phyloP scores from a whole-genome alignment of 1,140 invertebrate genomes.

The Sarcophaga peregrina region DNA sequence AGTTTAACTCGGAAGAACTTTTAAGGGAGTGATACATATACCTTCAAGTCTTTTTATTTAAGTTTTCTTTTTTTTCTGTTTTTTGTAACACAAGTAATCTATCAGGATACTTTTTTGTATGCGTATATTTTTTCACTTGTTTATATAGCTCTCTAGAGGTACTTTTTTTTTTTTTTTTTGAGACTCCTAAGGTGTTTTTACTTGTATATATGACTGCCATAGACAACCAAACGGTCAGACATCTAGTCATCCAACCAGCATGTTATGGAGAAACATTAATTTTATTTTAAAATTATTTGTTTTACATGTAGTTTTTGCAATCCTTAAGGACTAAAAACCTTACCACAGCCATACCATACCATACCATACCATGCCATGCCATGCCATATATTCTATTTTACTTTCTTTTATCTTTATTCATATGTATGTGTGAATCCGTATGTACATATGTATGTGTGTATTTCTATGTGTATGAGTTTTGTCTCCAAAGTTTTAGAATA shows the following conservation, averaged over 20 bases:
- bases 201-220: background rate
- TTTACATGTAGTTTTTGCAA: background rate
- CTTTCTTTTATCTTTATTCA: no score
- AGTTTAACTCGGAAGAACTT: background rate
- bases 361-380: no score
- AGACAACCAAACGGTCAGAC: background rate
- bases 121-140: background rate
- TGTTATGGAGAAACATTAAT: background rate
- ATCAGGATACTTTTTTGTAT: background rate
- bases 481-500: background rate
- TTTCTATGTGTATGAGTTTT: background rate
- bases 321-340: background rate
- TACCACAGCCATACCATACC: background rate
- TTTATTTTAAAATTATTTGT: slow-evolving; percentile 24
- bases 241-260: background rate
- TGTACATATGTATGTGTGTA: background rate
- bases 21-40: background rate
- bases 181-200: slow-evolving; percentile 2
- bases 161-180: background rate
- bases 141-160: slow-evolving; percentile 1
- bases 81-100: background rate
- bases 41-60: background rate
- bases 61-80: background rate
- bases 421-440: no score
- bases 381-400: no score